Evolutionary conservation across 2,888 invertebrate genomes (phyloP), one percentile per base, ranked within the genome.

Genomic region (Poecilobothrus nobilitatus): DNA sequence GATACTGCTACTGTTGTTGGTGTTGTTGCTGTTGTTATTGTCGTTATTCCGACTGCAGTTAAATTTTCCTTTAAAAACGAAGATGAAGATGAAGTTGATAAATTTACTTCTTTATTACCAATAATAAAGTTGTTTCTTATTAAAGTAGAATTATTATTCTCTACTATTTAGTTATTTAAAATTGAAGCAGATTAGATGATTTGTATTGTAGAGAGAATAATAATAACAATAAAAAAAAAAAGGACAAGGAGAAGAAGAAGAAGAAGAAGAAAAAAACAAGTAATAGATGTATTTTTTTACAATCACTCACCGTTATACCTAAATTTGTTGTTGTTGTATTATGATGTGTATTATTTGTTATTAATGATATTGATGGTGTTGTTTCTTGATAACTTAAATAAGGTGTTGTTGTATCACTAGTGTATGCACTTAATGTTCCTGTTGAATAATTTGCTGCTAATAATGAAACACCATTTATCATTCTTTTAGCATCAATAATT

Each of bases 401-500:
- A n/a, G 65, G 20, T 65, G 65, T 37, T 65, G 65, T 65, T 34
- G 34, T 37, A 1, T 34, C 37, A 21, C 12, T 22, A 20, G 8
- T 10, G 12, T 7, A 22, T n/a, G 18, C 33, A 33, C n/a, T 12
- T 37, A 37, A 37, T 34, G 5, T 18, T 37, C 65, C 70, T 21
- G 70, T 22, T 37, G 70, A 27, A 71, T 72, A 71, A 21, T 21
- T 63, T 7, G 10, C 21, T 7, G 10, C 9, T 63, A 63, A 20
- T 63, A 63, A 22, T 21, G 22, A 21, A 22, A 81, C 74, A 78
- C 82, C 74, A 71, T 84, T 84, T 74, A 27, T 18, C 53, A 53
- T 80, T 20, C 89, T 88, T 69, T 84, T 80, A 41, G 88, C 86
- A 74, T 89, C 89, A 20, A 86, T 53, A 53, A 53, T 84, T 4